phyloP scores from a whole-genome alignment of 2,113 vertebrate species.

The Amphiprion percula region DNA sequence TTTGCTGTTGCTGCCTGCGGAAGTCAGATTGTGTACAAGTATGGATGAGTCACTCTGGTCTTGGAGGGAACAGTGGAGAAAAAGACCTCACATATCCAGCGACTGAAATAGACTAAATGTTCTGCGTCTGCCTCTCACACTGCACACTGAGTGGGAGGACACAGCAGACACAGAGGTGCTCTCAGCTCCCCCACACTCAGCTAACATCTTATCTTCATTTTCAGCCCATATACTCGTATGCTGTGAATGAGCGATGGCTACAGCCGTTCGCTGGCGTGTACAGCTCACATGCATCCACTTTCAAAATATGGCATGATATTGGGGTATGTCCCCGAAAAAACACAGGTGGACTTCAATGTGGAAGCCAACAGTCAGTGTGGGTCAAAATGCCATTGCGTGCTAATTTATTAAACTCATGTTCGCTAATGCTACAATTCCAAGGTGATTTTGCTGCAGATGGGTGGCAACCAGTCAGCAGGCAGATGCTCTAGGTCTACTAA shows the following conservation, averaged over 20 bases:
- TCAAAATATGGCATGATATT: no score
- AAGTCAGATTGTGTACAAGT: slow-evolving; percentile 50
- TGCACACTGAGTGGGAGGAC: slow-evolving; percentile 76
- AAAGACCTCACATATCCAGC: slow-evolving; percentile 61
- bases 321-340: no score
- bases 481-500: no score
- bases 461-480: no score
- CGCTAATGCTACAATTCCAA: no score
- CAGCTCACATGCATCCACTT: no score
- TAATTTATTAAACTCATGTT: no score
- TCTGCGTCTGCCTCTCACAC: slow-evolving; percentile 62
- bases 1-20: slow-evolving; percentile 26
- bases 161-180: slow-evolving; percentile 65
- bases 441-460: no score
- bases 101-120: slow-evolving; percentile 77
- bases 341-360: no score
- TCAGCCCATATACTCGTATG: neutral
- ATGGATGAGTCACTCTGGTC: slow-evolving; percentile 71
- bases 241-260: neutral
- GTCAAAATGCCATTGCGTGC: no score
- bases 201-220: slow-evolving; percentile 43
- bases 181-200: slow-evolving; percentile 60
- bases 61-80: slow-evolving; percentile 63
- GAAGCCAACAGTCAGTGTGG: no score
- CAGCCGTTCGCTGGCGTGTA: neutral